A percentile compares a stretch with the other conserved stretches of the same genome.
Evolutionary conservation across 2,888 invertebrate genomes (phyloP).

Genomic region (Microplitis manilae): DNA sequence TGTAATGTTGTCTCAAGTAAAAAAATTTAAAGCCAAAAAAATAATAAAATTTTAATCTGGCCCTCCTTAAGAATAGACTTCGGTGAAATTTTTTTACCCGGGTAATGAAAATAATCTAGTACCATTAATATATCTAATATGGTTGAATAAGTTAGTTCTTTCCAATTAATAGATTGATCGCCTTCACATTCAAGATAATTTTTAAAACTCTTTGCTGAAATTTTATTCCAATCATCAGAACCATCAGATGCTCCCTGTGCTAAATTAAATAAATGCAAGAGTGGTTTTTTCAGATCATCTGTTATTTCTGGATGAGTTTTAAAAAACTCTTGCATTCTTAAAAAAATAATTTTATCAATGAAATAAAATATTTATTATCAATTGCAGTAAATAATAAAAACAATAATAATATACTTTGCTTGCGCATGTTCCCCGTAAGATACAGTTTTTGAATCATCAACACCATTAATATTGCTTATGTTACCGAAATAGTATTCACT

Average conservation of each 20-base stretch:
- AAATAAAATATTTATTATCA: background rate
- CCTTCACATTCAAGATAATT: conserved; percentile 46
- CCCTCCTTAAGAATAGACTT: no score
- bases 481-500: no score
- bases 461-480: no score
- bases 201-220: conserved; percentile 28
- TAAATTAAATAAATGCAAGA: conserved; percentile 43
- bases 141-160: conserved; percentile 56
- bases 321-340: conserved; percentile 48
- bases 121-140: conserved; percentile 65
- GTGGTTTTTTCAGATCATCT: conserved; percentile 41
- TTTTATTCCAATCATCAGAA: conserved; percentile 54
- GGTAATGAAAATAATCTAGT: background rate
- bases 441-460: conserved; percentile 18
- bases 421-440: conserved; percentile 46
- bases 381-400: background rate
- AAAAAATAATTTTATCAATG: background rate
- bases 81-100: background rate
- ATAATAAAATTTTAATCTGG: no score
- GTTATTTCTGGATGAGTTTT: conserved; percentile 47
- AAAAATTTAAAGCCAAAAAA: background rate
- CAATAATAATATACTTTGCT: conserved; percentile 37
- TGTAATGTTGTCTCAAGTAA: background rate
- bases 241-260: conserved; percentile 42
- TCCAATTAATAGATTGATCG: conserved; percentile 59